These are phyloP conservation scores for Cranoglanis bouderius DNA, from an alignment of 2,113 vertebrate species.

Conservation along the genomic window DNA sequence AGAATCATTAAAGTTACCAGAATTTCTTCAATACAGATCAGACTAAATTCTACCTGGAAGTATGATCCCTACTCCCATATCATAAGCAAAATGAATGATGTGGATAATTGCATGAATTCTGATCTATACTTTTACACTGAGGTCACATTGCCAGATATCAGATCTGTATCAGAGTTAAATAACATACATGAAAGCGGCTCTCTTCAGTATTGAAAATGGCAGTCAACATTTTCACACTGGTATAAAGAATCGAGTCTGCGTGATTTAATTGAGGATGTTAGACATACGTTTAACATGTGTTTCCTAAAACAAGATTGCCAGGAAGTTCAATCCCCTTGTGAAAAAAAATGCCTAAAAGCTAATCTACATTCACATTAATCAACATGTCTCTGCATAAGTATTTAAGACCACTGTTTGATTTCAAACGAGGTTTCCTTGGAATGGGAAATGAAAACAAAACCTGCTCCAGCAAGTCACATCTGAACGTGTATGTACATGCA, in stretches of 20 bases:
- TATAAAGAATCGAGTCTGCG: not conserved
- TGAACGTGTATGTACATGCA: not conserved
- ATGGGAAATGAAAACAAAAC: constrained; percentile 16
- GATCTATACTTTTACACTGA: not conserved
- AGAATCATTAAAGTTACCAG: not conserved
- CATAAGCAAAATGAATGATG: not conserved
- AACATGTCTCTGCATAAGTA: not conserved
- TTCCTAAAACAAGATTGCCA: not conserved
- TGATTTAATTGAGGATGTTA: not conserved
- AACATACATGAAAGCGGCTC: not conserved
- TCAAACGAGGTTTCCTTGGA: not conserved
- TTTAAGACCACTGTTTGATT: not conserved
- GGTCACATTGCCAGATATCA: not conserved
- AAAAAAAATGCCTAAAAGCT: not conserved
- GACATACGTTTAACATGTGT: not conserved
- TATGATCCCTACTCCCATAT: not conserved
- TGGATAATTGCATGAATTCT: not conserved
- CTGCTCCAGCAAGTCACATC: constrained; percentile 11
- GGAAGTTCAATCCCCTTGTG: no score
- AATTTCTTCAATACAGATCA: not conserved
- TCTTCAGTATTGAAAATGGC: not conserved
- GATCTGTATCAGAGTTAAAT: not conserved
- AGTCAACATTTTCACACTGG: not conserved
- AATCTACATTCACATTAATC: not conserved
- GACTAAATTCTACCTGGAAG: no score